Evolutionary conservation across 2,888 invertebrate species (phyloP).

Genomic region (Leptopilina drosophilae): DNA sequence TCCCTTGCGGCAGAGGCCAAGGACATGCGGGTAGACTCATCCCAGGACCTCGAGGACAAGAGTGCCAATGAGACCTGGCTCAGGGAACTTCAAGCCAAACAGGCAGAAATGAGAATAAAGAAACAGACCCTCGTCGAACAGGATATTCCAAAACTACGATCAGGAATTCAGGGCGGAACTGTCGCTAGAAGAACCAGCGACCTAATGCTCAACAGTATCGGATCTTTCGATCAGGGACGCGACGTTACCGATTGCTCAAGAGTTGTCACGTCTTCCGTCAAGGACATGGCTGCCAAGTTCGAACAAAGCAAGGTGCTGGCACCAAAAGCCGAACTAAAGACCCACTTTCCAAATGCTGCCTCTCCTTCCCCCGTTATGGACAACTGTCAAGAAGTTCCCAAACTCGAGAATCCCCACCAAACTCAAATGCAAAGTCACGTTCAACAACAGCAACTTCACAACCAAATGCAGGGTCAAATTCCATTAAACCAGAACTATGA

Average conservation of each 20-base stretch:
- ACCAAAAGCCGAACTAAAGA: conserved; percentile 66
- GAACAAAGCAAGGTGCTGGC: conserved; percentile 79
- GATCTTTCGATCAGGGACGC: conserved; percentile 60
- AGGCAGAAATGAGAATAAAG: conserved; percentile 82
- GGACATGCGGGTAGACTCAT: conserved; percentile 58
- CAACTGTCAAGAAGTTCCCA: conserved; percentile 56
- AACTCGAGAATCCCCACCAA: conserved; percentile 38
- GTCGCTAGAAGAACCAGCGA: conserved; percentile 71
- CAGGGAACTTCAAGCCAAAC: conserved; percentile 88
- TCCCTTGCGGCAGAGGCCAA: conserved; percentile 69
- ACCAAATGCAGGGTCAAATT: conserved; percentile 32
- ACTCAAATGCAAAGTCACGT: conserved; percentile 58
- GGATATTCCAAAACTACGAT: conserved; percentile 69
- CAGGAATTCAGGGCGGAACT: conserved; percentile 57
- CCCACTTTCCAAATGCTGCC: conserved; percentile 50
- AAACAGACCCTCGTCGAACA: conserved; percentile 71
- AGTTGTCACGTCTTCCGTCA: conserved; percentile 79
- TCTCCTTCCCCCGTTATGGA: conserved; percentile 58
- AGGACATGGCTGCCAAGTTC: conserved; percentile 90
- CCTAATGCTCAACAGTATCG: conserved; percentile 69
- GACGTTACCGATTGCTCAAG: conserved; percentile 71
- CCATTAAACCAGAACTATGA: conserved; percentile 59
- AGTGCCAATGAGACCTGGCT: conserved; percentile 83
- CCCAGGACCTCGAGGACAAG: conserved; percentile 66
- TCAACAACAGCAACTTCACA: conserved; percentile 43